These are phyloP conservation scores for Cinclus mexicanus DNA, from an alignment of 2,113 vertebrate species.

Conservation along the genomic window DNA sequence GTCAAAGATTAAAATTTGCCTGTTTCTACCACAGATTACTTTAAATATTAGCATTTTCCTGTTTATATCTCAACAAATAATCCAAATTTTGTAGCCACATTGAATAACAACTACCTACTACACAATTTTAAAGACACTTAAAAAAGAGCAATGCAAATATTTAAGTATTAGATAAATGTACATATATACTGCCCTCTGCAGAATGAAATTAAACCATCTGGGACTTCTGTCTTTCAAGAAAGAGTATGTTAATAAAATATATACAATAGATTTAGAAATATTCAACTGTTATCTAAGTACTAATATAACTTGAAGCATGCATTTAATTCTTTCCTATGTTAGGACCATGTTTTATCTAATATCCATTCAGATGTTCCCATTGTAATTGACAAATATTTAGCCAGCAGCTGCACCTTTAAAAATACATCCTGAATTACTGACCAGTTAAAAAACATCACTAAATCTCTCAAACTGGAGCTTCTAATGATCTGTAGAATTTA, in stretches of 20 bases:
- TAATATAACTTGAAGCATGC: not conserved
- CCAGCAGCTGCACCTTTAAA: not conserved
- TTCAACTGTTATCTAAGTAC: not conserved
- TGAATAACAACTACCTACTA: not conserved
- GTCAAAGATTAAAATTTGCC: not conserved
- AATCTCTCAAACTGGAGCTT: not conserved
- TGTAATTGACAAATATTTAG: not conserved
- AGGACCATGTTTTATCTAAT: not conserved
- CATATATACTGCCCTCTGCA: not conserved
- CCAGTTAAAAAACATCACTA: not conserved
- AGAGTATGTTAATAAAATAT: not conserved
- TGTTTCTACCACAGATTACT: not conserved
- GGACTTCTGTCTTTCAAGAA: not conserved
- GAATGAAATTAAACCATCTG: not conserved
- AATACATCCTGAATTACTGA: not conserved
- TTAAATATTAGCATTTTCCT: not conserved
- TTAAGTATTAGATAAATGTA: not conserved
- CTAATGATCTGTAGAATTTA: not conserved
- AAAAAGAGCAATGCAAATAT: not conserved
- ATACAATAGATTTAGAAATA: not conserved
- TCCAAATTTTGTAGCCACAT: not conserved
- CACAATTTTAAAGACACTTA: not conserved
- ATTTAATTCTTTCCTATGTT: not conserved
- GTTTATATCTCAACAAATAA: not conserved
- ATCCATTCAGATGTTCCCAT: not conserved